phyloP scores from a whole-genome alignment of 2,113 vertebrate genomes.

The Macaca mulatta region DNA sequence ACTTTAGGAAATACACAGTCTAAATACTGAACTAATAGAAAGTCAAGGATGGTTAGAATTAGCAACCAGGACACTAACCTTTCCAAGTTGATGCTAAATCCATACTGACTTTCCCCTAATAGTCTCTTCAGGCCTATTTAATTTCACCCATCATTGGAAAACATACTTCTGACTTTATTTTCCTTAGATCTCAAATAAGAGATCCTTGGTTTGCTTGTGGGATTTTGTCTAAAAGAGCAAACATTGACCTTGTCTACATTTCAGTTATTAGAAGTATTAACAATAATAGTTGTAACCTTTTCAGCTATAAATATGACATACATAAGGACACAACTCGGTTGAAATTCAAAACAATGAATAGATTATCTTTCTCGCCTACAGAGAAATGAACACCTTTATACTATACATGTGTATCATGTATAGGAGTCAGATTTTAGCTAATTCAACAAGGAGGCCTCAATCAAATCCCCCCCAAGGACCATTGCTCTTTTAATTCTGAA shows the following conservation, averaged over 20 bases:
- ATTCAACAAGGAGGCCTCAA: neutral
- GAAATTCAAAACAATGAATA: slow-evolving; percentile 42
- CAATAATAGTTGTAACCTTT: neutral
- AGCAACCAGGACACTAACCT: slow-evolving; percentile 34
- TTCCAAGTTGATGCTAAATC: slow-evolving; percentile 45
- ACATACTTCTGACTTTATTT: slow-evolving; percentile 42
- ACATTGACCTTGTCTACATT: slow-evolving; percentile 25
- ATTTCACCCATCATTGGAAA: slow-evolving; percentile 48
- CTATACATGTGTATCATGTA: neutral
- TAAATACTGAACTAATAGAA: slow-evolving; percentile 47
- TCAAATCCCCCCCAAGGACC: neutral
- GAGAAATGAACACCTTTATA: neutral
- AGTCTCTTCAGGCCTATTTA: neutral
- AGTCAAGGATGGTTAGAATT: slow-evolving; percentile 56
- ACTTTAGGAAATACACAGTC: slow-evolving; percentile 26
- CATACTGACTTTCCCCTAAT: neutral
- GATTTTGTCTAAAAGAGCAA: slow-evolving; percentile 43
- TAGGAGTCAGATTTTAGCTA: slow-evolving; percentile 12
- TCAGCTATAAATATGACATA: slow-evolving; percentile 24
- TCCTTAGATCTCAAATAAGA: slow-evolving; percentile 35
- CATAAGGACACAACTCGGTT: neutral
- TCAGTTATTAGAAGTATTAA: slow-evolving; percentile 30
- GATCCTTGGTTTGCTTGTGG: neutral
- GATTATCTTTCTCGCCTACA: neutral
- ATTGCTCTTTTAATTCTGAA: neutral